Base-by-base conservation (phyloP, 2,113 vertebrate genomes). In the Lucifuga dentata region DNA sequence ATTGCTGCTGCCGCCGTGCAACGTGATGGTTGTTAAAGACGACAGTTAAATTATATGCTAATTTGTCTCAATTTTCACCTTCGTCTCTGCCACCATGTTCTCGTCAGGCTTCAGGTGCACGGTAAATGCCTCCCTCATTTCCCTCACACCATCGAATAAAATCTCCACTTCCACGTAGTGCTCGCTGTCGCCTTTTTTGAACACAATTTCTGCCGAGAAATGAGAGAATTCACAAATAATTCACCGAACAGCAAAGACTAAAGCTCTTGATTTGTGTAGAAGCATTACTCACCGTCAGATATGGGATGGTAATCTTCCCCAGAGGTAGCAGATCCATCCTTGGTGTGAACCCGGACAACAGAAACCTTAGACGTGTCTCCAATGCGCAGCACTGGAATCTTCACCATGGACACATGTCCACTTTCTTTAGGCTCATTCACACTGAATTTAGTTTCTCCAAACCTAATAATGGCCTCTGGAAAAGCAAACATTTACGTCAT, bases 91-190 rank as follows among this genome's bases (percentile, higher is more conserved):
- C 2, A 98, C 83, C 97, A 98, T 98, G 80, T 98, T 97, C 82
- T 98, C 95, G 66, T 98, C 97, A 0, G 97, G 95, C 45, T 93
- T 97, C 57, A 99, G 91, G 63, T 99, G 97, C 58, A 98, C 91
- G 1, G 97, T 98, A 88, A 99, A 98, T 21, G 96, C 94, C 76
- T 99, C 97, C 78, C 96, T 94, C 96, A 98, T 96, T 70, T 99
- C 97, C 84, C 94, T 91, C 38, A 95, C 33, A 2, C 92, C 93
- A 50, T 99, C 97, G 29, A 93, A 97, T 59, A 98, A 75, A 49
- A 98, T 74, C 92, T 98, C 95, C 59, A 99, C 91, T 82, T 96
- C 94, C 71, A 98, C 95, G 35, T 88, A 32, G 40, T 96, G 95
- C 66, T 93, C 89, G 2, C 67, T 93, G 78, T 97, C 95, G 17